Conservation (phyloP, 2,888 invertebrate genomes). For the Acanthosepion pharaonis region DNA sequence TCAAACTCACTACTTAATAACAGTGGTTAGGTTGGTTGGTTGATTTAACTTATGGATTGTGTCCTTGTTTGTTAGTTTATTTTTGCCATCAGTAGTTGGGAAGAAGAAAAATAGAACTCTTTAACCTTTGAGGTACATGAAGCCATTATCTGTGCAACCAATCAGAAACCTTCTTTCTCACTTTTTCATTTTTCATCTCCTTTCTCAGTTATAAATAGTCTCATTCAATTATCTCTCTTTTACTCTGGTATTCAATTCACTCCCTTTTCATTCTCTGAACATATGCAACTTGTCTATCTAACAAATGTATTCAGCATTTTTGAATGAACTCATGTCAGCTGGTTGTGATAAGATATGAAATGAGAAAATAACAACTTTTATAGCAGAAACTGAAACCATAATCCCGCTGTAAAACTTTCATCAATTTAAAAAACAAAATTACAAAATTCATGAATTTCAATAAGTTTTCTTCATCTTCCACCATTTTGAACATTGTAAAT, state of each 20-base stretch:
- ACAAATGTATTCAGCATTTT: background rate
- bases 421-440: no score
- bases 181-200: no score
- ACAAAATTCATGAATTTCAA: no score
- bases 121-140: conserved; percentile 33
- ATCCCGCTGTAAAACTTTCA: no score
- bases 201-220: background rate
- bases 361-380: background rate
- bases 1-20: no score
- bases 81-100: background rate
- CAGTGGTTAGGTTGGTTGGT: no score
- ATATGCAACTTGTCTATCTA: background rate
- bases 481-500: no score
- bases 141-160: background rate
- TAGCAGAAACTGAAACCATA: no score
- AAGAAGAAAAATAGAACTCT: background rate
- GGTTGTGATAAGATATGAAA: background rate
- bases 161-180: background rate
- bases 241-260: background rate
- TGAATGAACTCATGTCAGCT: background rate
- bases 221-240: background rate
- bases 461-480: no score
- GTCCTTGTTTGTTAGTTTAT: background rate
- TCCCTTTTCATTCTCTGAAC: background rate
- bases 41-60: no score